Evolutionary conservation across 2,888 invertebrate genomes (phyloP), one percentile per base, ranked within the genome.

Genomic region (Nemoura dubitans): DNA sequence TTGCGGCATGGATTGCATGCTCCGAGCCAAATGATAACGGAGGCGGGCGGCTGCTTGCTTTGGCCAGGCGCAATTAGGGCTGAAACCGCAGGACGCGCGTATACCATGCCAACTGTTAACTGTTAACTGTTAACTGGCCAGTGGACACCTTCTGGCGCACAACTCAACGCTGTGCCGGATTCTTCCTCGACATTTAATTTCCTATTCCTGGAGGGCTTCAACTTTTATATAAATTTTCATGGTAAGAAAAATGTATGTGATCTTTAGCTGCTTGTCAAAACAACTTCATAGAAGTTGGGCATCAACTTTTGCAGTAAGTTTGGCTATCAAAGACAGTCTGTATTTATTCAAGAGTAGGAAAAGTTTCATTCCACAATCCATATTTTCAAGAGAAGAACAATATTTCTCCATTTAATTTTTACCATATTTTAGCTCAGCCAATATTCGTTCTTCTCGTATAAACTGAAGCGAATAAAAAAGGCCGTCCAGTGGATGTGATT

Each of bases 211-310:
- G 59, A 59, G 59, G 59, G 59, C 59, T 59, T 59, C 59, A 21
- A 59, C 59, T 59, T 59, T 59, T 59, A 59, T 59, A 59, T 59
- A 59, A 59, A 59, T 59, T 59, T 59, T 59, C 59, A 59, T 59
- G 59, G 6, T 59, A 59, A 59, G 59, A 59, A 59, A 59, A 59
- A 59, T 59, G 59, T 59, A 3, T 59, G 59, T 59, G 59, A 59
- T 59, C 59, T 59, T 59, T 59, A 59, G 59, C 59, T 59, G 59
- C 59, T 59, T 59, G 59, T 59, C 59, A 59, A 59, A 59, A 59
- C 59, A 59, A 59, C 59, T 59, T 59, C 59, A 59, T 59, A 59
- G 59, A 59, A 59, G 59, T 59, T 59, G 59, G 21, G 16, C 16
- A n/a, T n/a, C n/a, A 59, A 59, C 59, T 59, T 59, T 59, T 59